Evolutionary conservation across 2,888 invertebrate species (phyloP), one percentile per base, ranked within the genome.

Genomic region (Fragum fragum): DNA sequence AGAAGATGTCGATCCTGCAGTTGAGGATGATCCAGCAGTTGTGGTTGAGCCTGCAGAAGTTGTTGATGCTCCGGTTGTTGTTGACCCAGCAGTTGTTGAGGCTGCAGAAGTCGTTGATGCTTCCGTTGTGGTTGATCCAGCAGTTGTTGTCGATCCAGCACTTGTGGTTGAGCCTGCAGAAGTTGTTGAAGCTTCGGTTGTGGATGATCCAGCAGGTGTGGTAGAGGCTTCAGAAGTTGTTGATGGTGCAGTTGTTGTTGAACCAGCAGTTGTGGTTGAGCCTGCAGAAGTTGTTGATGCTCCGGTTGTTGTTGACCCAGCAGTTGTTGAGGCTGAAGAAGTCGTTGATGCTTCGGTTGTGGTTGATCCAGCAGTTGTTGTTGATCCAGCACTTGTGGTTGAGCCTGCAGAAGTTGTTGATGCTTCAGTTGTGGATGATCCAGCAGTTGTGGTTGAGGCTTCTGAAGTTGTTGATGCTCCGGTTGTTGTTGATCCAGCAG

Each of bases 21-120:
- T 70, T 26, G 70, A 52, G 6, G 1, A n/a, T 5, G 28, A 18
- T 52, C 52, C 14, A 18, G 28, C 52, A 16, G 53, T 52, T 70
- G 70, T 28, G 18, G 47, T 26, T 21, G 28, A 28, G 11, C 53
- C n/a, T 7, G 32, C 32, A n/a, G 57, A 23, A 21, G 36, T 14
- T 36, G 57, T n/a, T 2, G 72, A 14, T 55, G 72, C 21, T 11
- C 61, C 21, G 7, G 42, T 28, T 9, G 73, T 39, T 21, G 39
- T 61, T 6, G n/a, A n/a, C n/a, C 32, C 21, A 2, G 32, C 36
- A 21, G 53, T 29, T 11, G 57, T 42, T 59, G 61, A 42, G 0
- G 52, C 39, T n/a, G 63, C 9, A 11, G 63, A 47, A 53, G 53
- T 53, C 18, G 71, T 26, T 59, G 18, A 23, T 36, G 73, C 23